These are phyloP conservation scores for Temnothorax ravouxi DNA, from an alignment of 2,888 invertebrate genomes.

Conservation along the genomic window DNA sequence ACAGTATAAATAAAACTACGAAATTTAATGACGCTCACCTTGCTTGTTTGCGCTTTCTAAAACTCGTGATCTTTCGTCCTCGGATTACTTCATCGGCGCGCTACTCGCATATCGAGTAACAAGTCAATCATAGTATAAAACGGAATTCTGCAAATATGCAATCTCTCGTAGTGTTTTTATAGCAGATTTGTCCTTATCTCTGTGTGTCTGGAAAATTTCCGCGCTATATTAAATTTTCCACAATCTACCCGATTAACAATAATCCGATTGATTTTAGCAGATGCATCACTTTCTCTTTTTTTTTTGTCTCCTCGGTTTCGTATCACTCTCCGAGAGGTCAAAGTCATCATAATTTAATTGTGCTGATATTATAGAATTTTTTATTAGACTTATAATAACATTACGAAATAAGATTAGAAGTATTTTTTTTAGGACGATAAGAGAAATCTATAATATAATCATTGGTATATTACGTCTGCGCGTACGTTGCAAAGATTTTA, in stretches of 20 bases:
- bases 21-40: not conserved
- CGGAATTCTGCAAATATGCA: not conserved
- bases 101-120: not conserved
- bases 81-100: not conserved
- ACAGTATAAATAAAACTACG: no score
- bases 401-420: not conserved
- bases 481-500: not conserved
- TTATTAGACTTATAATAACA: not conserved
- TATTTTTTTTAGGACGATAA: not conserved
- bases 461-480: not conserved
- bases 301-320: not conserved
- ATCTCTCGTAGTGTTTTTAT: not conserved
- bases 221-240: conserved; percentile 21
- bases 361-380: not conserved
- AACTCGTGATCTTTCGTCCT: not conserved
- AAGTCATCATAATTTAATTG: not conserved
- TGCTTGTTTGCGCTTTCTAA: not conserved
- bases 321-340: not conserved
- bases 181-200: not conserved
- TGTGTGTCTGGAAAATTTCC: not conserved
- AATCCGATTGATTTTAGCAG: not conserved
- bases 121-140: not conserved
- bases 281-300: conserved; percentile 23
- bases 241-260: conserved; percentile 35
- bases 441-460: not conserved